Base-by-base conservation (phyloP, 2,888 invertebrate species). In the Drosophila ezoana region DNA sequence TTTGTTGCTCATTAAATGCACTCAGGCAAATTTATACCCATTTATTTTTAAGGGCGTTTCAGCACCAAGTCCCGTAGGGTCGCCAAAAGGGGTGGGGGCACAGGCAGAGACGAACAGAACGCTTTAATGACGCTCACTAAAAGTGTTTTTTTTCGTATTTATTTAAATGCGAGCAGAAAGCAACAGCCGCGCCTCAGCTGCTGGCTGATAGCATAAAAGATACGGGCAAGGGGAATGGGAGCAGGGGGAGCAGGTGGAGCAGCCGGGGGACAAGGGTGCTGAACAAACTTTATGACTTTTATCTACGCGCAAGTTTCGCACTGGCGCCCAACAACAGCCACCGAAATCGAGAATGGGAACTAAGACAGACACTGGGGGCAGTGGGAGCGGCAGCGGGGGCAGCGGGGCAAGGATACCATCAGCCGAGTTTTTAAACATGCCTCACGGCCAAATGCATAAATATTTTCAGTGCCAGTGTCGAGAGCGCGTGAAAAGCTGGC, bases 381-480 rank as follows among this genome's bases (percentile, higher is more conserved):
- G n/a, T n/a, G n/a, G 6, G 1, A 13, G 23, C 2, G 9, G 16
- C 10, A 13, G 32, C 11, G 18, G 14, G 20, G 10, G 4, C 3
- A 2, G 35, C 14, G n/a, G n/a, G 5, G 23, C 2, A 4, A 10
- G 1, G 23, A 4, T 10, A 49, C 23, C 41, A 72, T 70, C 79
- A 72, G 83, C 52, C 57, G 66, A 79, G 69, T 83, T 79, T 68
- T 74, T 61, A 70, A 81, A 77, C 72, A 82, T 74, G 83, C 79
- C 87, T 72, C 71, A 63, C 71, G 79, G 82, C 81, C 76, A 86
- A 83, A 74, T 83, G 81, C 82, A 86, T 83, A 82, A 83, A 86
- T 83, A 81, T 81, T 79, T 76, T 64, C 71, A 66, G 47, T 69
- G 76, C 43, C 66, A 41, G 28, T 23, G 59, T 38, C 40, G 52